Evolutionary conservation across 2,888 invertebrate species (phyloP).

Genomic region (Lamellibrachia columna): DNA sequence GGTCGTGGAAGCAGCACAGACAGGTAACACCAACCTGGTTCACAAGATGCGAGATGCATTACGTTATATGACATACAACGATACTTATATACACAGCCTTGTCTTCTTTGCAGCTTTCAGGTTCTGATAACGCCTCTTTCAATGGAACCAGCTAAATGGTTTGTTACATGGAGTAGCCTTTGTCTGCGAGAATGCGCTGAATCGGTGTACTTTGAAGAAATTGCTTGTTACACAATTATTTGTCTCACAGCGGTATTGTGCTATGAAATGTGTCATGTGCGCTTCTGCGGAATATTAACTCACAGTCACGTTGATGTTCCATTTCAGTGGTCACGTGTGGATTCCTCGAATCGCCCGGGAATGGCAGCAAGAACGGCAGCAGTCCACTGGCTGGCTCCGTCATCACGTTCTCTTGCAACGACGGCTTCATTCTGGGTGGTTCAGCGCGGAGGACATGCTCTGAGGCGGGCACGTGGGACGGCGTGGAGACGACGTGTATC

Average conservation of each 20-base stretch:
- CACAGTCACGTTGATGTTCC: background rate
- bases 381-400: constrained; percentile 5
- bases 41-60: background rate
- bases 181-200: background rate
- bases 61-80: background rate
- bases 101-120: background rate
- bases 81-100: background rate
- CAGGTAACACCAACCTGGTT: background rate
- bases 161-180: background rate
- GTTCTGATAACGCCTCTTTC: background rate
- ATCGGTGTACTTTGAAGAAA: too few relatives aligned
- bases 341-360: background rate
- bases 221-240: background rate
- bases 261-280: background rate
- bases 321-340: background rate
- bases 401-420: background rate
- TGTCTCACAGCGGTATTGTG: background rate
- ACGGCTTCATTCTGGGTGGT: background rate
- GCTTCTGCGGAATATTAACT: background rate
- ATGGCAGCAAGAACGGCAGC: background rate
- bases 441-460: background rate
- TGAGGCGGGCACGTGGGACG: background rate
- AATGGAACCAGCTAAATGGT: background rate
- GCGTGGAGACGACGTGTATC: background rate
- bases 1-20: background rate